A percentile compares a stretch with the other conserved stretches of the same genome.
Evolutionary conservation across 2,888 invertebrate genomes (phyloP).

Genomic region (Sinhomidia bicolor): DNA sequence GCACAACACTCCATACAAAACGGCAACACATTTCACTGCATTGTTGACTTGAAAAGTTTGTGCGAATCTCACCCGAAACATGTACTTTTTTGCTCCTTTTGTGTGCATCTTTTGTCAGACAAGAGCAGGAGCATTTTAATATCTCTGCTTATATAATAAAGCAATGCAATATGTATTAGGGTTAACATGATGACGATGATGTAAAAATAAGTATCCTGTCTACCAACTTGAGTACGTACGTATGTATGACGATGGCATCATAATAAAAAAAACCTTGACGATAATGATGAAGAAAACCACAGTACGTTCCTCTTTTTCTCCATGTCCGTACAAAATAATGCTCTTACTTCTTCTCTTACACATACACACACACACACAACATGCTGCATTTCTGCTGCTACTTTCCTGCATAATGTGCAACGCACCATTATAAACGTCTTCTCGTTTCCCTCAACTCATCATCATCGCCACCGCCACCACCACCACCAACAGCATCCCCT

Average conservation of each 20-base stretch:
- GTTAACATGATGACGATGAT: neutral
- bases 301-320: slow-evolving; percentile 74
- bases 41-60: too few species aligned
- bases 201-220: too few species aligned
- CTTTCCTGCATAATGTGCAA: slow-evolving; percentile 12
- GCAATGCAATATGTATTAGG: neutral
- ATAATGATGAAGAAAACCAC: slow-evolving; percentile 63
- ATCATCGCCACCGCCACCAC: too few species aligned
- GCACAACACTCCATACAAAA: too few species aligned
- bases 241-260: neutral
- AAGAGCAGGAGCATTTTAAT: too few species aligned
- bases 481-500: slow-evolving; percentile 21
- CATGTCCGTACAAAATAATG: slow-evolving; percentile 48
- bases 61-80: too few species aligned
- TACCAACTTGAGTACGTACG: neutral
- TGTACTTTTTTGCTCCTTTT: too few species aligned
- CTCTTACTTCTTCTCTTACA: neutral
- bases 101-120: too few species aligned
- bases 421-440: slow-evolving; percentile 29
- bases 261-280: neutral
- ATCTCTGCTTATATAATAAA: too few species aligned
- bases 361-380: neutral
- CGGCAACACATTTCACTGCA: too few species aligned
- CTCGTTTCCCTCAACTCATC: slow-evolving; percentile 27
- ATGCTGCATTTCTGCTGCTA: neutral